A percentile compares a stretch with the other conserved stretches of the same genome.
These are phyloP conservation scores for Galaxea fascicularis DNA, from an alignment of 92 coral and sea anemone species.

Conservation along the genomic window DNA sequence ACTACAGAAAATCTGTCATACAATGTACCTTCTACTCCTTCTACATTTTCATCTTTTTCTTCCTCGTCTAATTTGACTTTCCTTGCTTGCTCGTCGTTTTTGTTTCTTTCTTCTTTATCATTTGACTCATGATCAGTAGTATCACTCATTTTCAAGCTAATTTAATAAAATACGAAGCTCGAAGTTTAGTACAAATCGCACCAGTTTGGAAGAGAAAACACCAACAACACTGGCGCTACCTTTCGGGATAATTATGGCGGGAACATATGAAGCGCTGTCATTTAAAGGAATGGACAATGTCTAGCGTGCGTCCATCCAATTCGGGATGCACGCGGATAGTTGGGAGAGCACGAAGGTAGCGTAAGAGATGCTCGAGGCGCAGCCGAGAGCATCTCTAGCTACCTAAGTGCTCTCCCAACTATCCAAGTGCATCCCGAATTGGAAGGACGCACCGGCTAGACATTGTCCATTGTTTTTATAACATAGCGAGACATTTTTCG, in stretches of 20 bases:
- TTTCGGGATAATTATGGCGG: conserved; percentile 16
- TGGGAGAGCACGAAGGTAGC: no score
- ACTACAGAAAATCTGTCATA: no score
- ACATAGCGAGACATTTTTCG: no score
- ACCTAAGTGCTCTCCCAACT: no score
- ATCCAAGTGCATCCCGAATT: no score
- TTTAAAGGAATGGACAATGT: no score
- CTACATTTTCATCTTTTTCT: conserved; percentile 12
- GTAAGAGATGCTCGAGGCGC: no score
- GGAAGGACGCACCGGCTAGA: no score
- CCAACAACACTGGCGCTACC: neutral
- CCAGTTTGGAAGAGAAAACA: neutral
- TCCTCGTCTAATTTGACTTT: conserved; percentile 25
- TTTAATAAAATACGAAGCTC: neutral
- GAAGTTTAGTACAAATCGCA: neutral
- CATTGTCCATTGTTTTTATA: no score
- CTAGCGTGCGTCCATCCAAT: no score
- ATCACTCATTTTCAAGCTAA: conserved; percentile 12
- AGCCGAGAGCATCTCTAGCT: no score
- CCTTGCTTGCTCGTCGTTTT: conserved; percentile 7
- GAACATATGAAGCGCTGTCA: conserved; percentile 5
- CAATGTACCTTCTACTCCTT: neutral
- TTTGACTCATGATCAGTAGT: conserved; percentile 12
- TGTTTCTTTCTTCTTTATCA: conserved; percentile 19
- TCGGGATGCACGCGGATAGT: no score